Conservation (phyloP, 2,888 invertebrate genomes). For the Eristalis tenax region DNA sequence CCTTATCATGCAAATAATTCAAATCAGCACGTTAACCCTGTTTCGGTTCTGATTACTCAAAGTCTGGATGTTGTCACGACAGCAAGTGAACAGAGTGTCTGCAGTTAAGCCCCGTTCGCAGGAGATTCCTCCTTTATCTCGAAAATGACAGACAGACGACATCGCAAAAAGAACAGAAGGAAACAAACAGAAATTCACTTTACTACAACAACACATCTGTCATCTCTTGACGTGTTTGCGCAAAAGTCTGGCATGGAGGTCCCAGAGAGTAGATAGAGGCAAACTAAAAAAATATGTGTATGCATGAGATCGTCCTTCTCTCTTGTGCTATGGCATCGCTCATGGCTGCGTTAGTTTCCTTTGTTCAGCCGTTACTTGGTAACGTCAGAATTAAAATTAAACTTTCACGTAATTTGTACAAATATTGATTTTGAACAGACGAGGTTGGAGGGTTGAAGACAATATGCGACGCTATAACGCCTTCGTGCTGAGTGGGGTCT, state of each 20-base stretch:
- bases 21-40: neutral
- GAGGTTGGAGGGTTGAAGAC: conserved; percentile 1
- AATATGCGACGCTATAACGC: neutral
- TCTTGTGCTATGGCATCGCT: neutral
- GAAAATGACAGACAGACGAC: neutral
- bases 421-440: conserved; percentile 24
- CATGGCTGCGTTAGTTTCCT: neutral
- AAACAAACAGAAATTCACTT: neutral
- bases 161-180: neutral
- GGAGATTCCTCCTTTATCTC: conserved; percentile 22
- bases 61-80: neutral
- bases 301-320: neutral
- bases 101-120: neutral
- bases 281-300: neutral
- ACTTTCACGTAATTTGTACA: conserved; percentile 9
- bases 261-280: neutral
- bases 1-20: conserved; percentile 3
- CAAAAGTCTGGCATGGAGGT: neutral
- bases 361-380: neutral
- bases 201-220: neutral
- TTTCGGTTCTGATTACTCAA: neutral
- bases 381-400: conserved; percentile 39
- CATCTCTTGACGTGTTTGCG: neutral
- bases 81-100: conserved; percentile 4
- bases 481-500: neutral